Conservation (phyloP, 2,888 invertebrate species). For the Eristalis intricaria region DNA sequence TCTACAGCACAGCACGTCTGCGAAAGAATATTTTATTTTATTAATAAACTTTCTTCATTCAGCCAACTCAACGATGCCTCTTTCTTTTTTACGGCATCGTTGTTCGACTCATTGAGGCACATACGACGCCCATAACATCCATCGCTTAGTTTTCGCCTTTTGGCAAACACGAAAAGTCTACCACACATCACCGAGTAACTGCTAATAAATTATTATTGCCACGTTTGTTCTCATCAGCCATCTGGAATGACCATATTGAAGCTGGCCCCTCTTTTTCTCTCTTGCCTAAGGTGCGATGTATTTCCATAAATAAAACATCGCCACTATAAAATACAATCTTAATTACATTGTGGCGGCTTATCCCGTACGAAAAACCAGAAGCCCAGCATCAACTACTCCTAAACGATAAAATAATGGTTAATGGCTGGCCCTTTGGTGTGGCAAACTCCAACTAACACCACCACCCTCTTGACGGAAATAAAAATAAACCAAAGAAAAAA, state of each 20-base stretch:
- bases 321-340: background rate
- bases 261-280: background rate
- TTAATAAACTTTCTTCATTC: background rate
- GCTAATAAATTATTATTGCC: background rate
- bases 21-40: background rate
- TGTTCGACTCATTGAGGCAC: background rate
- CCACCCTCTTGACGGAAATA: background rate
- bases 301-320: constrained; percentile 1
- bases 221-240: background rate
- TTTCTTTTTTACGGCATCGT: background rate
- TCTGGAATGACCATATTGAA: background rate
- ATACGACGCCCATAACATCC: background rate
- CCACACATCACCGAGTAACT: background rate
- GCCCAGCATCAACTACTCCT: constrained; percentile 11
- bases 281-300: background rate
- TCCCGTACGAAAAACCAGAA: background rate
- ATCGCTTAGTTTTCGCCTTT: background rate
- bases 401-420: background rate
- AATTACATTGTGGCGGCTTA: constrained; percentile 13
- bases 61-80: background rate
- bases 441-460: background rate
- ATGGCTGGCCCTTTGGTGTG: background rate
- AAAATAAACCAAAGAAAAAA: background rate
- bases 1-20: no score
- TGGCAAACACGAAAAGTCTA: background rate